phyloP scores from a whole-genome alignment of 2,797 vertebrate genomes.

The Philypnodon macrostomus region DNA sequence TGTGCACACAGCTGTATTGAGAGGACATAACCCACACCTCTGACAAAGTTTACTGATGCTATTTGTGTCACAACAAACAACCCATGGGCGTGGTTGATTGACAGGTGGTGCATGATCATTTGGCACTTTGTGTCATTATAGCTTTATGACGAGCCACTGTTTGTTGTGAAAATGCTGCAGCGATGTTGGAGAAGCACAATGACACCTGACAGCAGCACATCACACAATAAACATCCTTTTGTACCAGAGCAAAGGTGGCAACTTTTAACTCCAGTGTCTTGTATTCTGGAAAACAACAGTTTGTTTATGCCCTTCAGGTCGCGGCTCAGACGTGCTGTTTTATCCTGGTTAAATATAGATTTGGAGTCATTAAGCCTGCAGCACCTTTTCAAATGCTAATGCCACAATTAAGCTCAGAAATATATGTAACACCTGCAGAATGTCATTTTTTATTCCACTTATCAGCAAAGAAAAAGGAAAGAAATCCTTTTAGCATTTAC shows the following conservation, averaged over 20 bases:
- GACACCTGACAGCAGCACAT: slow-evolving; percentile 52
- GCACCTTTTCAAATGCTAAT: slow-evolving; percentile 9
- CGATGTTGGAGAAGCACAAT: slow-evolving; percentile 38
- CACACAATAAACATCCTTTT: slow-evolving; percentile 24
- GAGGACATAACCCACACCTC: slow-evolving; percentile 46
- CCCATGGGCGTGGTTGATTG: slow-evolving; percentile 60
- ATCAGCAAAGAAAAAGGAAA: no score
- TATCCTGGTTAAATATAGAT: slow-evolving; percentile 5
- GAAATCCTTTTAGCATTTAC: no score
- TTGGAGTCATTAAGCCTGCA: slow-evolving; percentile 5
- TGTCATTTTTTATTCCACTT: not conserved
- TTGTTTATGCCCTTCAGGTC: slow-evolving; percentile 23
- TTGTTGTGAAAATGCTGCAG: slow-evolving; percentile 28
- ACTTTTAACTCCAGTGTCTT: slow-evolving; percentile 34
- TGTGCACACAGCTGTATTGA: no score
- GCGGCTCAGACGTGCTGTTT: not conserved
- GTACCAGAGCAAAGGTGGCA: slow-evolving; percentile 34
- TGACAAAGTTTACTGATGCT: slow-evolving; percentile 55
- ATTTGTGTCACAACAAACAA: slow-evolving; percentile 67
- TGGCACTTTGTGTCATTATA: slow-evolving; percentile 63
- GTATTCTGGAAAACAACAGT: not conserved
- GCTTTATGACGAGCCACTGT: slow-evolving; percentile 49
- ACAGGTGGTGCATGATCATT: slow-evolving; percentile 58
- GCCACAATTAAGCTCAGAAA: not conserved
- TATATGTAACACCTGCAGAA: no score